Conservation (phyloP, 1,140 invertebrate genomes). For the Achroia grisella region DNA sequence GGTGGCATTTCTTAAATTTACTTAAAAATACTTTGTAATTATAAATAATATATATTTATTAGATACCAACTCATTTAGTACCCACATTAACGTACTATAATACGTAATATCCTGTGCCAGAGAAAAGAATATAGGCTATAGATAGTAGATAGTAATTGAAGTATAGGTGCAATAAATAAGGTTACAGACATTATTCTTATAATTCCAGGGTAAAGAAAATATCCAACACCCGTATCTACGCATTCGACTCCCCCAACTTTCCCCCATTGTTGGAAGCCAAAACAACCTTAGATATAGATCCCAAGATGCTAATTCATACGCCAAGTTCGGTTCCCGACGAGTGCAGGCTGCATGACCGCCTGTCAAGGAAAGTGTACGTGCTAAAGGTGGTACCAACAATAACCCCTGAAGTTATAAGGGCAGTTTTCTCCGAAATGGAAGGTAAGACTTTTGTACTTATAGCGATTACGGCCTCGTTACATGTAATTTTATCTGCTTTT, state of each 20-base stretch:
- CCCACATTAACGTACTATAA: too few relatives aligned
- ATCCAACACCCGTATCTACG: conserved; percentile 88
- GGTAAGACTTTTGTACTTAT: conserved; percentile 19
- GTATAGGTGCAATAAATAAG: too few relatives aligned
- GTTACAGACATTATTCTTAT: conserved; percentile 6
- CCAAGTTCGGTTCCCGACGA: conserved; percentile 46
- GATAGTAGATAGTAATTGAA: too few relatives aligned
- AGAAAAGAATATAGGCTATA: too few relatives aligned
- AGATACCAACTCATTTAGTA: too few relatives aligned
- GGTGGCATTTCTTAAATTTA: too few relatives aligned
- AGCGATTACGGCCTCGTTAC: too few relatives aligned
- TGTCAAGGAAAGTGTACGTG: conserved; percentile 90
- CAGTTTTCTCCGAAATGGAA: conserved; percentile 49
- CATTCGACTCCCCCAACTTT: conserved; percentile 94
- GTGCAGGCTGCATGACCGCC: conserved; percentile 78
- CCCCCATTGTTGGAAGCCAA: conserved; percentile 78
- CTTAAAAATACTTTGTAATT: too few relatives aligned
- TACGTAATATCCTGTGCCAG: too few relatives aligned
- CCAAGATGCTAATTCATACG: conserved; percentile 51
- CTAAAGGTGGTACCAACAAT: conserved; percentile 94
- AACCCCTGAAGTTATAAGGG: conserved; percentile 82
- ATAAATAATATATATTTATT: too few relatives aligned
- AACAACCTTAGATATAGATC: conserved; percentile 49
- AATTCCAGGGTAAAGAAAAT: conserved; percentile 84
- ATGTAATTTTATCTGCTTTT: too few relatives aligned